Conservation (phyloP, 1,140 invertebrate genomes). For the Rhagoletis zephyria region DNA sequence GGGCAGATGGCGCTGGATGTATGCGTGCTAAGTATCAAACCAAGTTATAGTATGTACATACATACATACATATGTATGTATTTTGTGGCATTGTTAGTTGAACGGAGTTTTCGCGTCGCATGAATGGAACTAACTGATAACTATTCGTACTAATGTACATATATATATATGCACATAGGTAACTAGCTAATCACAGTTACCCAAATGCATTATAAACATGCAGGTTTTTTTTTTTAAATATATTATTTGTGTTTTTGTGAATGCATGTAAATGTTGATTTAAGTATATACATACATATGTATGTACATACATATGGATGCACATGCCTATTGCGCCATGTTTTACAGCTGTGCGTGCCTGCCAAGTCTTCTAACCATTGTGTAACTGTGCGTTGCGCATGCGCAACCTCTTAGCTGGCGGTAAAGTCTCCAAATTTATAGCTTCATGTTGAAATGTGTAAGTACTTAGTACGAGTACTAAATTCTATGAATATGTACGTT, state of each 20-base stretch:
- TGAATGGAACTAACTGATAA: constrained; percentile 39
- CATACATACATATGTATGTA: background rate
- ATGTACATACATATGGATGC: background rate
- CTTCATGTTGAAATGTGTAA: too few relatives aligned
- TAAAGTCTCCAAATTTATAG: too few relatives aligned
- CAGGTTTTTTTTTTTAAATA: constrained; percentile 15
- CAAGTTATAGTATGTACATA: background rate
- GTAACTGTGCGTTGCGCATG: constrained; percentile 48
- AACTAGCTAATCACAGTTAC: constrained; percentile 31
- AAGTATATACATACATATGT: background rate
- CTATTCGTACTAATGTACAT: background rate
- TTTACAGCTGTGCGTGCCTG: constrained; percentile 36
- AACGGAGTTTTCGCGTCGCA: constrained; percentile 41
- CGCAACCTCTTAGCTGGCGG: background rate
- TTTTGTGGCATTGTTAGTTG: constrained; percentile 21
- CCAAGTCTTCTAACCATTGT: constrained; percentile 3
- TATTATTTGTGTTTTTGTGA: background rate
- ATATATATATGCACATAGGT: background rate
- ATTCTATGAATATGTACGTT: too few relatives aligned
- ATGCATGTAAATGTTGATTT: too few relatives aligned
- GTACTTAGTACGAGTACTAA: too few relatives aligned
- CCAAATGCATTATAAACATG: constrained; percentile 41
- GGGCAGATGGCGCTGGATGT: background rate
- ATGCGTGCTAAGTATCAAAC: background rate
- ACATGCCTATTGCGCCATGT: background rate